Percentiles rank a stretch among this genome's conserved stretches.
Evolutionary conservation across 2,888 invertebrate species (phyloP).

Genomic region (Perdita meconis): DNA sequence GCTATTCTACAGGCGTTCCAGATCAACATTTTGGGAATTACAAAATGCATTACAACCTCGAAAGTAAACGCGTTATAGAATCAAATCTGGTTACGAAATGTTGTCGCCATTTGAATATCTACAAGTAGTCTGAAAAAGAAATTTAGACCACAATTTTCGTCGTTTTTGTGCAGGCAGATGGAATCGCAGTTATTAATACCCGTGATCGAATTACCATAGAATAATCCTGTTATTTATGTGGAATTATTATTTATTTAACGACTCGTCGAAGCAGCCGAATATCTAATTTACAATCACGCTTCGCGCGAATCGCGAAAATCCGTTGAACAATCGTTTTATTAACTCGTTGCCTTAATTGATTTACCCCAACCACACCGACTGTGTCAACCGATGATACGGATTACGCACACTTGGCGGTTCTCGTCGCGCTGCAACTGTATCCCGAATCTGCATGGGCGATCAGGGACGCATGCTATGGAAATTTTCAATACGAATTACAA

Average conservation of each 20-base stretch:
- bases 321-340: slow-evolving; percentile 20
- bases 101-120: too few relatives aligned
- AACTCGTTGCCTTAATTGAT: slow-evolving; percentile 38
- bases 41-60: too few relatives aligned
- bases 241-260: neutral
- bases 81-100: too few relatives aligned
- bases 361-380: slow-evolving; percentile 24
- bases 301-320: neutral
- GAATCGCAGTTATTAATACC: too few relatives aligned
- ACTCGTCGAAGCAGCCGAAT: neutral
- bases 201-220: too few relatives aligned
- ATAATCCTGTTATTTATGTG: neutral
- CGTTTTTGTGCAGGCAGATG: too few relatives aligned
- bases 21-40: too few relatives aligned
- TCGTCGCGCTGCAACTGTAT: slow-evolving; percentile 17
- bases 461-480: slow-evolving; percentile 27
- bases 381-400: slow-evolving; percentile 21
- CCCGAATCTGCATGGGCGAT: slow-evolving; percentile 30
- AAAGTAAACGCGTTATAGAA: too few relatives aligned
- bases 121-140: too few relatives aligned
- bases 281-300: too few relatives aligned
- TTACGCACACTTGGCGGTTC: slow-evolving; percentile 31
- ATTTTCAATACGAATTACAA: slow-evolving; percentile 21
- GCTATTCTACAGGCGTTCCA: too few relatives aligned
- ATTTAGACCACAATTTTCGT: too few relatives aligned